Percentiles rank a stretch among this genome's conserved stretches.
phyloP scores from a whole-genome alignment of 92 coral and sea anemone genomes.

The Actinernus sp. region DNA sequence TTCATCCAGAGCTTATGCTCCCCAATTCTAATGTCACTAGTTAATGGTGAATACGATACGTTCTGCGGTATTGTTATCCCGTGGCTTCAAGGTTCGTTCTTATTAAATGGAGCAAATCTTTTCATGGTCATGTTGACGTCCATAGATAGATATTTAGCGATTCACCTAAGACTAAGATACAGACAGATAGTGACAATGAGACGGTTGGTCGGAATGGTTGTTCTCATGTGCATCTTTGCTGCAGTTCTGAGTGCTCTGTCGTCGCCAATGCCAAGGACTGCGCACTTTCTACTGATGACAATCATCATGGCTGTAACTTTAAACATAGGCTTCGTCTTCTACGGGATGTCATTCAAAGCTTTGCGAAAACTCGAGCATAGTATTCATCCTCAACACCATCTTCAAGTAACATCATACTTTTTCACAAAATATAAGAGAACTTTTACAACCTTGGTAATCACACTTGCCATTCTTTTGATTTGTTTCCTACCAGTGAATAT shows the following conservation, averaged over 20 bases:
- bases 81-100: background rate
- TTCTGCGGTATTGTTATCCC: background rate
- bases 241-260: background rate
- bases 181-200: conserved; percentile 1
- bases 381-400: background rate
- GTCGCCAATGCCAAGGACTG: background rate
- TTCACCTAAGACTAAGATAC: background rate
- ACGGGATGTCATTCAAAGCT: background rate
- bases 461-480: background rate
- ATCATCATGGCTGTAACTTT: background rate
- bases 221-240: background rate
- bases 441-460: background rate
- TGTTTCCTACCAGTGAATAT: background rate
- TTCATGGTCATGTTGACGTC: conserved; percentile 2
- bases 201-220: background rate
- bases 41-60: background rate
- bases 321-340: background rate
- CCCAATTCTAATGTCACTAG: background rate
- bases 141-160: background rate
- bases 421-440: background rate
- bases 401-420: background rate
- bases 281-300: background rate
- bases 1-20: background rate
- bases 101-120: background rate
- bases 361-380: background rate